Base-by-base conservation (phyloP, 2,113 vertebrate species). In the Scatophagus argus region DNA sequence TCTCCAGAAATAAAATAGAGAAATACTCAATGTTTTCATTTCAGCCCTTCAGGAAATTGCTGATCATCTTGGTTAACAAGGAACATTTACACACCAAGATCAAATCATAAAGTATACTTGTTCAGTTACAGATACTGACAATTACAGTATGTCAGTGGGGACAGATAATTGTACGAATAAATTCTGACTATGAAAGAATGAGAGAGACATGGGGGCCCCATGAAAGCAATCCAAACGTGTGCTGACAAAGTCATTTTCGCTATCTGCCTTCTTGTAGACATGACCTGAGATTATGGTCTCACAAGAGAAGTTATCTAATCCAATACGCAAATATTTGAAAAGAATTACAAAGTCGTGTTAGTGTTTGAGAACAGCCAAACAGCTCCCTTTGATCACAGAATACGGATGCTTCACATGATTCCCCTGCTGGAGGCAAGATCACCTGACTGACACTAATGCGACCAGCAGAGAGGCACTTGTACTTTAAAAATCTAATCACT, bases 301-400 rank as follows among this genome's bases (percentile, higher is more conserved):
- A 0, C 46, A 23, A 74, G 13, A 36, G 27, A 62, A 43, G n/a
- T 72, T 51, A 2, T 29, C 27, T 32, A 51, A 79, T 47, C 74
- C 59, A 21, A 12, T 5, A 46, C 2, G 76, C 64, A 81, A 76
- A 78, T 74, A 69, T 71, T 0, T 61, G 1, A 72, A 75, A 52
- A 11, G 38, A 82, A 78, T 63, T 69, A 41, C 29, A 9, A 31
- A 62, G 47, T 65, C 52, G 38, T 31, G 38, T 58, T 23, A 5
- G n/a, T 63, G 74, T 77, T 64, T 27, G 46, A 78, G 23, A 32
- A 41, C 58, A 41, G 52, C 52, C 46, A 49, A 73, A 47, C 38
- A 43, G 55, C 62, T 70, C 51, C 52, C 38, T 87, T 81, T 83
- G 82, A 88, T 81, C 58, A 19, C n/a, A n/a, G n/a, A n/a, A n/a